Evolutionary conservation across 2,888 invertebrate genomes (phyloP).

Genomic region (Epistrophella euchroma): DNA sequence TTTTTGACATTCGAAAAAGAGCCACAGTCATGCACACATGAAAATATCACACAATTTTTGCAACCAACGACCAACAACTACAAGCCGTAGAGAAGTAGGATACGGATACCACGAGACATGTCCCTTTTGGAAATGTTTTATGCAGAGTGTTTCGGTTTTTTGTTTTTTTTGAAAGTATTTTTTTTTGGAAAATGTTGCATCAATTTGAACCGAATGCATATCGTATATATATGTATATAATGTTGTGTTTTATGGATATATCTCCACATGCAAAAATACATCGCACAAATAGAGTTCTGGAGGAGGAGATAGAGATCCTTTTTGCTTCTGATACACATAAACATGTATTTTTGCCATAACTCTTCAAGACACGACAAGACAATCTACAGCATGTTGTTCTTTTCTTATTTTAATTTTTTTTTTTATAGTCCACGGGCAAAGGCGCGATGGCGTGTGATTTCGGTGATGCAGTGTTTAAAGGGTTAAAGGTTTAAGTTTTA

Average conservation of each 20-base stretch:
- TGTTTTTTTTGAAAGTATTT: constrained; percentile 4
- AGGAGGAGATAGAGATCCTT: constrained; percentile 45
- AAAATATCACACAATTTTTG: constrained; percentile 56
- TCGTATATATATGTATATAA: constrained; percentile 30
- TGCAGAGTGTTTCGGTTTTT: constrained; percentile 38
- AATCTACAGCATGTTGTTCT: constrained; percentile 61
- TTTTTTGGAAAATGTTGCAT: constrained; percentile 49
- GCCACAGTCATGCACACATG: constrained; percentile 50
- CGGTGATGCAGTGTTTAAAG: constrained; percentile 2
- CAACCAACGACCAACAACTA: constrained; percentile 31
- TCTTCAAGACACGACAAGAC: constrained; percentile 72
- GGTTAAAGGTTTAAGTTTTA: constrained; percentile 10
- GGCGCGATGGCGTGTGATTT: constrained; percentile 1
- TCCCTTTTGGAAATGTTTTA: constrained; percentile 63
- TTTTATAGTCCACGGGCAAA: not conserved
- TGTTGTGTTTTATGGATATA: constrained; percentile 49
- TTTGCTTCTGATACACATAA: constrained; percentile 55
- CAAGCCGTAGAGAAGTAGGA: constrained; percentile 35
- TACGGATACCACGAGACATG: constrained; percentile 63
- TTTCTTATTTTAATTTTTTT: not conserved
- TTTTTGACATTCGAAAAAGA: constrained; percentile 69
- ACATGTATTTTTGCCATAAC: constrained; percentile 70
- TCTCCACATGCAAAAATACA: constrained; percentile 69
- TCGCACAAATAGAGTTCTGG: constrained; percentile 10
- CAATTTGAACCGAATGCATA: constrained; percentile 53